Evolutionary conservation across 2,888 invertebrate species (phyloP).

Genomic region (Hirtodrosophila trivittata): DNA sequence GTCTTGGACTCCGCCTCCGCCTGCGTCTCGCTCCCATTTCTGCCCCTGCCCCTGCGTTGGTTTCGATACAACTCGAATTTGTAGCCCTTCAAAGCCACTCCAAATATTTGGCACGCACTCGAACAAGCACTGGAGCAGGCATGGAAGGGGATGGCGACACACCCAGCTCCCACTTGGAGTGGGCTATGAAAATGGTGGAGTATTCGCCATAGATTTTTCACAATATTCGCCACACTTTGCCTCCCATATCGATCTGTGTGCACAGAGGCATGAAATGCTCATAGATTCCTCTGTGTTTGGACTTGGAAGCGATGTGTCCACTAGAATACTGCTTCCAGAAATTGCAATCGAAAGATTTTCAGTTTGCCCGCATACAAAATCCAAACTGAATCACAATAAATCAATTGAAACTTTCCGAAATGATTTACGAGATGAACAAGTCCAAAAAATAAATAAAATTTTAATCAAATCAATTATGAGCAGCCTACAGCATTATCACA

Average conservation of each 20-base stretch:
- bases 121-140: background rate
- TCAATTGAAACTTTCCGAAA: background rate
- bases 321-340: background rate
- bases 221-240: conserved; percentile 30
- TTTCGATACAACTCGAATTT: background rate
- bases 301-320: background rate
- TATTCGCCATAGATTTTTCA: conserved; percentile 25
- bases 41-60: background rate
- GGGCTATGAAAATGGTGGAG: conserved; percentile 18
- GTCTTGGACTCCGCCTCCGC: background rate
- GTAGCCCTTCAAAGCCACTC: background rate
- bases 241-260: conserved; percentile 17
- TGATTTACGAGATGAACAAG: background rate
- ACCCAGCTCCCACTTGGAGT: background rate
- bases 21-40: background rate
- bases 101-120: conserved; percentile 20
- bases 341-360: background rate
- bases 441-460: conserved; percentile 19
- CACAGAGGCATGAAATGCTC: conserved; percentile 8
- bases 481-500: conserved; percentile 14
- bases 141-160: conserved; percentile 1
- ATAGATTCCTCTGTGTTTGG: background rate
- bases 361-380: conserved; percentile 23
- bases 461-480: conserved; percentile 50
- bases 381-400: background rate